Conservation (phyloP, 2,797 vertebrate genomes). For the Glyptemys insculpta region DNA sequence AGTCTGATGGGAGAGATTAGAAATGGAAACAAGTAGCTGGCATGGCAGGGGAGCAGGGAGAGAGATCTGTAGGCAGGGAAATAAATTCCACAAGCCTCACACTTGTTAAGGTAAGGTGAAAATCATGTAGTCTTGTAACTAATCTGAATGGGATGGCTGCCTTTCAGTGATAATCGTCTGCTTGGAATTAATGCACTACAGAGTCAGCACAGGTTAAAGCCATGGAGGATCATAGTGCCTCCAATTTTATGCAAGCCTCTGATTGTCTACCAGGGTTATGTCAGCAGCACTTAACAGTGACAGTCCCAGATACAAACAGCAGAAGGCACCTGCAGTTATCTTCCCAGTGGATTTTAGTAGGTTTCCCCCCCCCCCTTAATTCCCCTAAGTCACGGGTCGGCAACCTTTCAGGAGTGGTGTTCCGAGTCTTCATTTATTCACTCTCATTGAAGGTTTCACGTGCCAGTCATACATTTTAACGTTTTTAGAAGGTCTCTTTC, state of each 20-base stretch:
- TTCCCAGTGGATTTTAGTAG: neutral
- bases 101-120: fast-evolving
- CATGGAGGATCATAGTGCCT: neutral
- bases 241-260: neutral
- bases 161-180: neutral
- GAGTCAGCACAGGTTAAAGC: neutral
- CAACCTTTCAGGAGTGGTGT: too few species aligned
- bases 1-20: neutral
- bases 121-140: neutral
- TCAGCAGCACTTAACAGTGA: neutral
- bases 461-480: too few species aligned
- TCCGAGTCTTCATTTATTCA: too few species aligned
- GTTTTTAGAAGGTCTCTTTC: too few species aligned
- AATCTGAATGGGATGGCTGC: neutral
- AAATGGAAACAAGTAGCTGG: neutral
- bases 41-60: neutral
- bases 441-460: too few species aligned
- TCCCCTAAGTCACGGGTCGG: neutral
- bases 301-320: neutral
- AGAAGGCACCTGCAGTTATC: conserved; percentile 44
- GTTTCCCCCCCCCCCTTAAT: conserved; percentile 41
- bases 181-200: neutral
- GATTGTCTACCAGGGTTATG: neutral
- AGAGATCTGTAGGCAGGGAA: too few species aligned
- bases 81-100: fast-evolving